Evolutionary conservation across 2,113 vertebrate genomes (phyloP), one percentile per base, ranked within the genome.

Genomic region (Marcusenius ussheri): DNA sequence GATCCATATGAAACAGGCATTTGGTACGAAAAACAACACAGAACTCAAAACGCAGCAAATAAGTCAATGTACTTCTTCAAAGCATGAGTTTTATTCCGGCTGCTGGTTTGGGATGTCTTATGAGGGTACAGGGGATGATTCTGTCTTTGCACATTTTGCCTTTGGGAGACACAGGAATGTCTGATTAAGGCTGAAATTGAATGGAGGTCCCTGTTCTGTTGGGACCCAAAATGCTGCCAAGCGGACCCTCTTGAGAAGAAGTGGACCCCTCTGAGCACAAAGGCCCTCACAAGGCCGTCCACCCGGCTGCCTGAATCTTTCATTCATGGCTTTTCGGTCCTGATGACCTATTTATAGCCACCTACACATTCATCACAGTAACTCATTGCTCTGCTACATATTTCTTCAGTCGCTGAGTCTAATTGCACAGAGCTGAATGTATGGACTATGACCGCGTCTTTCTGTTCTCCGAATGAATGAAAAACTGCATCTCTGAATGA

Each of bases 211-310:
- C 93, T 95, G 94, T 95, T 95, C 93, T 88, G 91, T 93, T 92
- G 93, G 93, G 95, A 95, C 93, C 94, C 93, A 94, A 94, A 93
- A 94, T 92, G 94, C 89, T 93, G 94, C 93, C 91, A 91, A 94
- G 94, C 92, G 92, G 94, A 90, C 88, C 92, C 93, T 95, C 94
- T 95, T 93, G 90, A 94, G 92, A 92, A 95, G 95, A 94, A 96
- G 94, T 95, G 94, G 93, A 92, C 92, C 92, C 93, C 83, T 2
- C 89, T 11, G 19, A 90, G 95, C 94, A 95, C 94, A 95, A 94
- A 93, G 83, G 83, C 93, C 94, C 92, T 94, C 93, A 94, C 92
- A 94, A 92, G 91, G 93, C 13, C 8, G 49, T n/a, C 13, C 3
- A 39, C 47, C 47, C 3, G 11, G 84, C 84, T 2, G 84, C 15